Base-by-base conservation (phyloP, 2,888 invertebrate species). In the Dichetophora obliterata region DNA sequence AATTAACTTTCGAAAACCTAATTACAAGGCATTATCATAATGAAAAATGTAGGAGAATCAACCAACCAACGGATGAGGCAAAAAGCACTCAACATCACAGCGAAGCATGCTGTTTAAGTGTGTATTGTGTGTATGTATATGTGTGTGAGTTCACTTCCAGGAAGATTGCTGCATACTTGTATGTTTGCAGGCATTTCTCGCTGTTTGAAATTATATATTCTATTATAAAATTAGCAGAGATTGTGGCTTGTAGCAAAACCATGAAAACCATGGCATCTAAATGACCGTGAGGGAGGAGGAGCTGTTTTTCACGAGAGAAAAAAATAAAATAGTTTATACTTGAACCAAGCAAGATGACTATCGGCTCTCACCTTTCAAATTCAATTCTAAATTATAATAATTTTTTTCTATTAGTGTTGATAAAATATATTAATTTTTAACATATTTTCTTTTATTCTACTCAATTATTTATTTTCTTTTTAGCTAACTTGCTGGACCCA, bases 1-100 rank as follows among this genome's bases (percentile, higher is more conserved):
- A 88, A 88, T 88, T 88, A 88, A 88, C 88, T 88, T 88, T 88
- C 86, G 85, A 87, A 87, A 88, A 88, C 88, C 88, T 88, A 88
- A 88, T 88, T 88, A 88, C 85, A 88, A 88, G 87, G 87, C 86
- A 88, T 88, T 87, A 88, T 88, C 84, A 88, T 87, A 85, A 87
- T 86, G 86, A 87, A 87, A 87, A 85, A 79, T 65, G 66, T 22
- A 27, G 48, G 43, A 48, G 43, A 61, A 50, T 19, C 43, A 19
- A 6, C 72, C 24, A 14, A 72, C 54, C 31, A 31, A 43, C 59
- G 37, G 19, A 70, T 22, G 24, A 52, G 43, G 24, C n/a, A 54
- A 54, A 37, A 48, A 50, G 37, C n/a, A 71, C 19, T 19, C 37
- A 71, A 14, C 14, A 8, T 71, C 22, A 27, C 27, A 22, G 48